These are phyloP conservation scores for Ichneumoninae sp. DNA, from an alignment of 2,888 invertebrate species.

Conservation along the genomic window DNA sequence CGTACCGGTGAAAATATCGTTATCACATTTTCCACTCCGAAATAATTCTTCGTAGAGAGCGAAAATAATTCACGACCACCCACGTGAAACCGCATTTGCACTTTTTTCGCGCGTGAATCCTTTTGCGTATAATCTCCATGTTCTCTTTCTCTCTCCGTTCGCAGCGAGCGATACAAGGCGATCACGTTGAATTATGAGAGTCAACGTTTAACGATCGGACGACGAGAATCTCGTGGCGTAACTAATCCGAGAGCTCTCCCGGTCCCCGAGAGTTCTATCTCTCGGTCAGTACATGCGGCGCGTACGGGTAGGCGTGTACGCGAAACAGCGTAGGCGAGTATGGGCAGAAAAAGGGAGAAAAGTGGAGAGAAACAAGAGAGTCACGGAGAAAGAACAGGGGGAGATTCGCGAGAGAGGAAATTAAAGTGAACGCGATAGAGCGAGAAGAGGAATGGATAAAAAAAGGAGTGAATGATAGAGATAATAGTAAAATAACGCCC, in stretches of 20 bases:
- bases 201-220: constrained; percentile 69
- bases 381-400: constrained; percentile 29
- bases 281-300: constrained; percentile 32
- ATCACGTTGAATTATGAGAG: constrained; percentile 70
- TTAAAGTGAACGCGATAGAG: constrained; percentile 53
- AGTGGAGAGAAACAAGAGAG: constrained; percentile 56
- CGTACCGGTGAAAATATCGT: constrained; percentile 47
- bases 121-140: constrained; percentile 58
- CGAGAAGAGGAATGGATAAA: constrained; percentile 56
- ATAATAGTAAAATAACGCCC: constrained; percentile 71
- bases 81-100: constrained; percentile 59
- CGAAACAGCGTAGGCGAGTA: constrained; percentile 67
- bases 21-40: constrained; percentile 30
- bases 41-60: constrained; percentile 50
- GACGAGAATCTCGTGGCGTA: constrained; percentile 67
- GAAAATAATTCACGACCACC: constrained; percentile 57
- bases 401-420: constrained; percentile 50
- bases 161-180: constrained; percentile 56
- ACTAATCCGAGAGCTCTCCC: constrained; percentile 65
- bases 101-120: constrained; percentile 49
- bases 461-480: constrained; percentile 65
- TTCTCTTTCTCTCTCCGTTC: constrained; percentile 33
- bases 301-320: constrained; percentile 52
- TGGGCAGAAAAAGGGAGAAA: constrained; percentile 56
- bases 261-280: constrained; percentile 53